phyloP scores from a whole-genome alignment of 2,888 invertebrate genomes.

The Acanthosepion esculentum region DNA sequence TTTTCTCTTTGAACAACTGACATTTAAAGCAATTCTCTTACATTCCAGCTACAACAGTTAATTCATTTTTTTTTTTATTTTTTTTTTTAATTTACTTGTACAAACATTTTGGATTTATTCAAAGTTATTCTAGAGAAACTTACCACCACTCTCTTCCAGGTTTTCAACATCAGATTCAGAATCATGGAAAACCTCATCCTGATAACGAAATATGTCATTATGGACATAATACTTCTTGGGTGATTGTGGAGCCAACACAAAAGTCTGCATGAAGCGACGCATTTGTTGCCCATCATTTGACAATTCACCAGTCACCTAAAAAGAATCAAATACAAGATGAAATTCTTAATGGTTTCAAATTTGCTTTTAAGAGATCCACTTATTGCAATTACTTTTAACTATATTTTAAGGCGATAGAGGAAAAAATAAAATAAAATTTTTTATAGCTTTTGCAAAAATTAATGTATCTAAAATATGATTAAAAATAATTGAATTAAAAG shows the following conservation, averaged over 20 bases:
- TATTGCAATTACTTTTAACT: no score
- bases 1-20: background rate
- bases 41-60: background rate
- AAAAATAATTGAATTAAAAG: no score
- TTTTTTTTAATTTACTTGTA: no score
- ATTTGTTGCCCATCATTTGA: constrained; percentile 97
- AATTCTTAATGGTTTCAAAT: background rate
- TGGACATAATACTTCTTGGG: constrained; percentile 99
- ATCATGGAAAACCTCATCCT: constrained; percentile 84
- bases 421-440: no score
- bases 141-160: constrained; percentile 57
- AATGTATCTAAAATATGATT: no score
- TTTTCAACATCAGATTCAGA: constrained; percentile 76
- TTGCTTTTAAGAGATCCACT: no score
- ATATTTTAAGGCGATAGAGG: no score
- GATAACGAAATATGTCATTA: constrained; percentile 98
- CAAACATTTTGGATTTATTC: background rate
- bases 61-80: no score
- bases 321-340: background rate
- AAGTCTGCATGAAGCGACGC: constrained; percentile 98
- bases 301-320: constrained; percentile 92
- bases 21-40: background rate
- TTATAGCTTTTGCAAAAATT: no score
- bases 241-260: constrained; percentile 93
- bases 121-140: background rate